These are phyloP conservation scores for Minunthozetes semirufus DNA, from an alignment of 2,888 invertebrate genomes.

Conservation along the genomic window DNA sequence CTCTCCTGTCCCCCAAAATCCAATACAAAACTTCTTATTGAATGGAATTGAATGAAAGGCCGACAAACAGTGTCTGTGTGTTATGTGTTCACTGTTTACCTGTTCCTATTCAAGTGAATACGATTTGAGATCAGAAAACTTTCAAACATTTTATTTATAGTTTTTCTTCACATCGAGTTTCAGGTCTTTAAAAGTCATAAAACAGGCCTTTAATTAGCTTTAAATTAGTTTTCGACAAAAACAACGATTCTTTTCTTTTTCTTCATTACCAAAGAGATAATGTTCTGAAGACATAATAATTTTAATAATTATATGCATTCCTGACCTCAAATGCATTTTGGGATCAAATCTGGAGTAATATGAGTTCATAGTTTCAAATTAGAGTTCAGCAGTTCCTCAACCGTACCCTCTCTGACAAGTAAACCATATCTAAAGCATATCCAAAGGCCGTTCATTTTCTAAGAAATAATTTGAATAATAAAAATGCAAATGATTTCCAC, in stretches of 20 bases:
- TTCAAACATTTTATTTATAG: slow-evolving; percentile 11
- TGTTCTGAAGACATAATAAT: not conserved
- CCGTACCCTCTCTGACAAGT: slow-evolving; percentile 5
- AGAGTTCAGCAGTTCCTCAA: not conserved
- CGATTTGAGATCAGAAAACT: not conserved
- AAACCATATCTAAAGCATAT: slow-evolving; percentile 26
- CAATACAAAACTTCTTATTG: not conserved
- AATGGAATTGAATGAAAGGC: slow-evolving; percentile 1
- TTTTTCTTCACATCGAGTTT: not conserved
- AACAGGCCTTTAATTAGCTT: slow-evolving; percentile 8
- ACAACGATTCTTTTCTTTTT: not conserved
- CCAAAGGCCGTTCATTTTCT: not conserved
- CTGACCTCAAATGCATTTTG: slow-evolving; percentile 13
- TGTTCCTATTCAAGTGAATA: not conserved
- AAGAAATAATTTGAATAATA: slow-evolving; percentile 7
- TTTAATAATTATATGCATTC: slow-evolving; percentile 25
- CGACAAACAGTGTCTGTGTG: not conserved
- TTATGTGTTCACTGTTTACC: slow-evolving; percentile 20
- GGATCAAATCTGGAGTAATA: not conserved
- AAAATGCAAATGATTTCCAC: slow-evolving; percentile 21
- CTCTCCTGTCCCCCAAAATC: not conserved
- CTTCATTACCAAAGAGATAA: not conserved
- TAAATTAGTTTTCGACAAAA: not conserved
- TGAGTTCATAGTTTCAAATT: not conserved
- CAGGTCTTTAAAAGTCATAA: not conserved